These are phyloP conservation scores for Corythornis vintsioides DNA, from an alignment of 2,113 vertebrate species.

Conservation along the genomic window DNA sequence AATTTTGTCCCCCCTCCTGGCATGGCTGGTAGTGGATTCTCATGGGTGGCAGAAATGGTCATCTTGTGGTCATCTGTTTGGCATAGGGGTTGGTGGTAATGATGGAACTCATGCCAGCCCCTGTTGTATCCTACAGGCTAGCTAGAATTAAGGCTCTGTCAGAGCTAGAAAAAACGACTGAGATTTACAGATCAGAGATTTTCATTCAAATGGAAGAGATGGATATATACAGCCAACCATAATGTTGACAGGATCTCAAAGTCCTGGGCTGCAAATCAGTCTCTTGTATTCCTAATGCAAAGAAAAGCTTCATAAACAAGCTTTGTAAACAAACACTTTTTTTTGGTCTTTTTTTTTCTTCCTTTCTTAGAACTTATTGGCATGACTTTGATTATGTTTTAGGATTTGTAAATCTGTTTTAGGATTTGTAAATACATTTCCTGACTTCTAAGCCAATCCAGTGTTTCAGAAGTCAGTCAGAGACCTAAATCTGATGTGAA, in stretches of 20 bases:
- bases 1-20: accelerated
- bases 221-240: background rate
- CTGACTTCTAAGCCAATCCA: constrained; percentile 51
- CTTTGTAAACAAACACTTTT: constrained; percentile 6
- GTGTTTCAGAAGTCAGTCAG: constrained; percentile 42
- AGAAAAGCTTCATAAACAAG: constrained; percentile 24
- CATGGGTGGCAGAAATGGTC: background rate
- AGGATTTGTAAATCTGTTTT: constrained; percentile 54
- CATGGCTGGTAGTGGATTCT: background rate
- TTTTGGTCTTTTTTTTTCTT: background rate
- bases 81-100: accelerated
- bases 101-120: background rate
- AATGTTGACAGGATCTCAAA: background rate
- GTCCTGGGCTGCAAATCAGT: background rate
- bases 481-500: constrained; percentile 56
- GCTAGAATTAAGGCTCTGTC: background rate
- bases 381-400: constrained; percentile 23
- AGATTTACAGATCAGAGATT: background rate
- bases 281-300: background rate
- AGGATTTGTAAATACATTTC: constrained; percentile 59
- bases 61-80: background rate
- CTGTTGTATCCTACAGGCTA: background rate
- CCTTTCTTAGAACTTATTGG: constrained; percentile 3
- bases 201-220: background rate
- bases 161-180: background rate